phyloP scores from a whole-genome alignment of 2,888 invertebrate genomes.

The Drosophila pseudotalamancana region DNA sequence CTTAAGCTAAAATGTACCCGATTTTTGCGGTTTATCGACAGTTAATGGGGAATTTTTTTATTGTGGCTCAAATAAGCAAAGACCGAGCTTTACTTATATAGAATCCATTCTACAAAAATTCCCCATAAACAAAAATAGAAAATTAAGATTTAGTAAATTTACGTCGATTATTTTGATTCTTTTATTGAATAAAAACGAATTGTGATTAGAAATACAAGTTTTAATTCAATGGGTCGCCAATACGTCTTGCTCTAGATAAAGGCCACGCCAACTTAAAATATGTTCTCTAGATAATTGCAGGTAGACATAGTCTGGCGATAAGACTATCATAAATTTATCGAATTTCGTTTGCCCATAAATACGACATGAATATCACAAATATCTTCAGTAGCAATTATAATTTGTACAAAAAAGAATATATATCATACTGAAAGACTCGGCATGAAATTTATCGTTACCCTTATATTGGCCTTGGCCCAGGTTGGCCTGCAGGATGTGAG shows the following conservation, averaged over 20 bases:
- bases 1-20: background rate
- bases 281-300: slow-evolving; percentile 20
- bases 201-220: background rate
- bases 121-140: background rate
- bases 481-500: slow-evolving; percentile 23
- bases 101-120: background rate
- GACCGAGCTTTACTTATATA: too few species aligned
- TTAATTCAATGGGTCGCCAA: slow-evolving; percentile 7
- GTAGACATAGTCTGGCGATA: slow-evolving; percentile 32
- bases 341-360: slow-evolving; percentile 47
- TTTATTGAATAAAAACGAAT: background rate
- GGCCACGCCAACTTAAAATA: background rate
- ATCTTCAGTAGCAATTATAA: slow-evolving; percentile 38
- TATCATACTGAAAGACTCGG: background rate
- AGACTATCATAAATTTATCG: slow-evolving; percentile 35
- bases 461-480: slow-evolving; percentile 36
- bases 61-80: too few species aligned
- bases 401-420: background rate
- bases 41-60: background rate
- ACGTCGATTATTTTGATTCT: background rate
- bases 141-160: slow-evolving; percentile 1
- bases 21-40: slow-evolving; percentile 1
- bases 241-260: slow-evolving; percentile 34
- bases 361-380: slow-evolving; percentile 1
- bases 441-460: slow-evolving; percentile 44